phyloP scores from a whole-genome alignment of 2,113 vertebrate species.

The Rallus limicola region DNA sequence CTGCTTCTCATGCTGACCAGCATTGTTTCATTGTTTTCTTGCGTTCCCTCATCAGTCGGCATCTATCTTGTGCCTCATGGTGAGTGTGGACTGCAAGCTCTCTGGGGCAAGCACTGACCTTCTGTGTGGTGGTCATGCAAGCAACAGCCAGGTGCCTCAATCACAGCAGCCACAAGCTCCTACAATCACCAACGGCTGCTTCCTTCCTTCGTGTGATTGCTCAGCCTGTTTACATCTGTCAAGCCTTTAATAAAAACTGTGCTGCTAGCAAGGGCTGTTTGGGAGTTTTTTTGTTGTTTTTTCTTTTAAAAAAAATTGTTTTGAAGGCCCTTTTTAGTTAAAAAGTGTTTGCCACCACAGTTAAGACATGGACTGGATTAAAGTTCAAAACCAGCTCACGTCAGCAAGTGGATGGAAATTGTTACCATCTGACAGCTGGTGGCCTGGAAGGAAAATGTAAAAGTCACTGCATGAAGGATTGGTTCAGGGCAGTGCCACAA shows the following conservation, averaged over 20 bases:
- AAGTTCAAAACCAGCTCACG: conserved; percentile 84
- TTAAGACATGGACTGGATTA: conserved; percentile 81
- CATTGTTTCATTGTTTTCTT: conserved; percentile 56
- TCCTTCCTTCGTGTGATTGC: conserved; percentile 5
- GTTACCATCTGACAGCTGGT: conserved; percentile 83
- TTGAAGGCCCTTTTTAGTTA: conserved; percentile 80
- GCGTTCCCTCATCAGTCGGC: not conserved
- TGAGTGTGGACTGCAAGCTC: not conserved
- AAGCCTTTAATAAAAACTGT: conserved; percentile 60
- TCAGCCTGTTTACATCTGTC: conserved; percentile 76
- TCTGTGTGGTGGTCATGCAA: fast-evolving
- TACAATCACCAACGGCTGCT: not conserved
- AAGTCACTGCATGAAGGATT: conserved; percentile 67
- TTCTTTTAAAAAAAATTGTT: conserved; percentile 48
- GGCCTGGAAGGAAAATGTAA: conserved; percentile 75
- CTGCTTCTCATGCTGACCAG: conserved; percentile 47
- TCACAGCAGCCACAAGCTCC: not conserved
- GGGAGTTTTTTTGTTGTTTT: not conserved
- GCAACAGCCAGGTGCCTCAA: conserved; percentile 8
- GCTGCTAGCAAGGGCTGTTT: conserved; percentile 67
- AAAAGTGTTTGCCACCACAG: conserved; percentile 81
- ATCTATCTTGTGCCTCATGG: not conserved
- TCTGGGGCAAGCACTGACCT: not conserved
- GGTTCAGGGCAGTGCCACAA: conserved; percentile 62
- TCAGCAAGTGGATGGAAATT: conserved; percentile 83